Evolutionary conservation across 2,797 vertebrate genomes (phyloP).

Genomic region (Sylvia borin): DNA sequence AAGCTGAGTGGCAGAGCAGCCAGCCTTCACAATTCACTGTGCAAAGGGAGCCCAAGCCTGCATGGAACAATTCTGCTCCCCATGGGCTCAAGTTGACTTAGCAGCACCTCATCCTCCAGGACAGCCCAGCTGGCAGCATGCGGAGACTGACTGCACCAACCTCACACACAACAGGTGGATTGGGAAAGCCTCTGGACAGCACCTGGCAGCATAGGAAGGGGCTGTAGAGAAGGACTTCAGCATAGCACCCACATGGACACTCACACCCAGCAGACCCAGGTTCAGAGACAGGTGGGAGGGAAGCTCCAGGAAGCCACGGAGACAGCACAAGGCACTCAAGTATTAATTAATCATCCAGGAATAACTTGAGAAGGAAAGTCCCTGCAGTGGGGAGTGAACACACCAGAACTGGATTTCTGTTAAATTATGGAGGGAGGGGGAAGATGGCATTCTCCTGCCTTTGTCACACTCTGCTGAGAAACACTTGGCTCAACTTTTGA

Average conservation of each 20-base stretch:
- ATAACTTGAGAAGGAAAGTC: slow-evolving; percentile 14
- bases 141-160: rapidly evolving
- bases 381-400: neutral
- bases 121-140: neutral
- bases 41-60: neutral
- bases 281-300: rapidly evolving
- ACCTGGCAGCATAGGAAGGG: neutral
- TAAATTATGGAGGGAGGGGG: neutral
- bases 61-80: neutral
- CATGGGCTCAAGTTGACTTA: rapidly evolving
- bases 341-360: neutral
- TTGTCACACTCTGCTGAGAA: neutral
- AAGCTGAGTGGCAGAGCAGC: neutral
- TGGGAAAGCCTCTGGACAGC: neutral
- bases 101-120: neutral
- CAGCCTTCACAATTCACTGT: rapidly evolving
- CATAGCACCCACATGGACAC: rapidly evolving
- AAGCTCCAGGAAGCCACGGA: neutral
- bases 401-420: neutral
- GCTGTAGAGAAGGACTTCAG: neutral
- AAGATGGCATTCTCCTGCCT: neutral
- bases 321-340: neutral
- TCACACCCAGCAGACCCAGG: rapidly evolving
- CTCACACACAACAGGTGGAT: rapidly evolving
- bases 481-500: neutral